phyloP scores from a whole-genome alignment of 2,888 invertebrate genomes.

The Agrochola lota region DNA sequence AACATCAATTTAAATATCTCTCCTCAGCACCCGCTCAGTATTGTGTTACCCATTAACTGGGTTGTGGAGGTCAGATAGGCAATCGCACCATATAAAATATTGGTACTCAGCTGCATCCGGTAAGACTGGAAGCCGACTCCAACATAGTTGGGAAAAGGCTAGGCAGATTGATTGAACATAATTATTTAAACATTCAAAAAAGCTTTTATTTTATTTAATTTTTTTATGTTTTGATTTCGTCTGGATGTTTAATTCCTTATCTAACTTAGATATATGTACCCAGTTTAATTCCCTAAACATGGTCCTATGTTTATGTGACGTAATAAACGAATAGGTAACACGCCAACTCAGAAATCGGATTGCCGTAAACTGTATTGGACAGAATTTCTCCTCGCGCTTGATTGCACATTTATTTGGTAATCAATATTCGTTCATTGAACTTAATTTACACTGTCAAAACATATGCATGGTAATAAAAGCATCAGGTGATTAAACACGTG shows the following conservation, averaged over 20 bases:
- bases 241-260: background rate
- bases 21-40: too few relatives aligned
- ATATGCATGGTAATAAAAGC: conserved; percentile 59
- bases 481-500: conserved; percentile 49
- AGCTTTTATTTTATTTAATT: too few relatives aligned
- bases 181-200: too few relatives aligned
- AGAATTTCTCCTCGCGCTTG: conserved; percentile 76
- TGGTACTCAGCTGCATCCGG: too few relatives aligned
- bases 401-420: conserved; percentile 80
- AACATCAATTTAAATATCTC: too few relatives aligned
- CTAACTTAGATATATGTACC: background rate
- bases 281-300: background rate
- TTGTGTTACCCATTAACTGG: too few relatives aligned
- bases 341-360: conserved; percentile 62
- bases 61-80: too few relatives aligned
- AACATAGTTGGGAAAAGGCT: too few relatives aligned
- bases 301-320: background rate
- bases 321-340: conserved; percentile 4
- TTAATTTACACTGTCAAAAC: conserved; percentile 72
- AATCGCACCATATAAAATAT: too few relatives aligned
- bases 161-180: too few relatives aligned
- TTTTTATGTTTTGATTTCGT: background rate
- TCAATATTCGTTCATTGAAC: conserved; percentile 76
- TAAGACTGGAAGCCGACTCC: too few relatives aligned
- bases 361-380: conserved; percentile 68